A percentile compares a stretch with the other conserved stretches of the same genome.
These are phyloP conservation scores for Clepsis dumicolana DNA, from an alignment of 2,888 invertebrate species.

Conservation along the genomic window DNA sequence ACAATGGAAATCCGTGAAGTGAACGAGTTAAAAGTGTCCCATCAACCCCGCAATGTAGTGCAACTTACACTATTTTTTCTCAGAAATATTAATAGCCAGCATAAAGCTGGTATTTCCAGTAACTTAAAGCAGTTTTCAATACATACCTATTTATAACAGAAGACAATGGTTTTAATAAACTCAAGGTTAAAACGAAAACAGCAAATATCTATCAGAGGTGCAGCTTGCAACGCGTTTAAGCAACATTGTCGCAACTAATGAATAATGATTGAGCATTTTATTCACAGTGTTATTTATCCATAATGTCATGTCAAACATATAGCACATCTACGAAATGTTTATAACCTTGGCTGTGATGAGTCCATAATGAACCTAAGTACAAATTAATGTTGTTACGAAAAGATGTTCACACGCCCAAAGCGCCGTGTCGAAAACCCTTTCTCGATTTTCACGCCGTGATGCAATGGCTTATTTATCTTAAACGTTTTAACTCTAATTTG, in stretches of 20 bases:
- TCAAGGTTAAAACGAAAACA: slow-evolving; percentile 72
- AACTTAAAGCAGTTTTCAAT: slow-evolving; percentile 1
- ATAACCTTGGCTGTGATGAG: slow-evolving; percentile 65
- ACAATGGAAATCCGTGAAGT: no score
- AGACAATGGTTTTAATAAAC: slow-evolving; percentile 73
- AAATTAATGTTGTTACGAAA: slow-evolving; percentile 44
- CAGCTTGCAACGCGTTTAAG: slow-evolving; percentile 43
- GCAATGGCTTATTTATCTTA: slow-evolving; percentile 41
- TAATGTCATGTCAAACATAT: slow-evolving; percentile 57
- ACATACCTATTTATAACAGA: slow-evolving; percentile 48
- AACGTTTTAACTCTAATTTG: slow-evolving; percentile 34
- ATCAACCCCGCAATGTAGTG: no score
- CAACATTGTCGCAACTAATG: slow-evolving; percentile 56
- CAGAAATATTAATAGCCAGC: no score
- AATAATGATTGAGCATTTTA: slow-evolving; percentile 58
- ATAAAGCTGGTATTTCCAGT: slow-evolving; percentile 11
- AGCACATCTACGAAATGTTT: slow-evolving; percentile 50
- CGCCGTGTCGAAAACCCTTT: slow-evolving; percentile 38
- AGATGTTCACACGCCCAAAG: slow-evolving; percentile 30
- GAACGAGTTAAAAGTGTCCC: no score
- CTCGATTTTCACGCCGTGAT: slow-evolving; percentile 39
- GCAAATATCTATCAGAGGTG: slow-evolving; percentile 62
- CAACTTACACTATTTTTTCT: no score
- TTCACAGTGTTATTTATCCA: slow-evolving; percentile 66
- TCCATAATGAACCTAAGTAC: slow-evolving; percentile 47